phyloP scores from a whole-genome alignment of 2,888 invertebrate species.

The Galerucella calmariensis region DNA sequence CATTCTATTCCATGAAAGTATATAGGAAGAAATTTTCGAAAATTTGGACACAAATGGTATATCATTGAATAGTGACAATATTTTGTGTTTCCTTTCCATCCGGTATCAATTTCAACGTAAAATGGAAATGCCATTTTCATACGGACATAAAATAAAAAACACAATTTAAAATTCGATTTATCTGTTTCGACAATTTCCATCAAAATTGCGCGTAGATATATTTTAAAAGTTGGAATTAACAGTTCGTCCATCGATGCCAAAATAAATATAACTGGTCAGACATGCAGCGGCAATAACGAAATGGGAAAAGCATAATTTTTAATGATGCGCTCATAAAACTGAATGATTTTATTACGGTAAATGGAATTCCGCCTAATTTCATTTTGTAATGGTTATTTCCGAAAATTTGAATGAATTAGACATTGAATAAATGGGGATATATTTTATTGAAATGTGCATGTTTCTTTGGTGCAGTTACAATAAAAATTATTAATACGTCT shows the following conservation, averaged over 20 bases:
- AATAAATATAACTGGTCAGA: conserved; percentile 29
- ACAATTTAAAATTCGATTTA: too few relatives aligned
- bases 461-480: conserved; percentile 37
- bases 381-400: conserved; percentile 34
- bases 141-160: too few relatives aligned
- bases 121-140: too few relatives aligned
- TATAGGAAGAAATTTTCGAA: too few relatives aligned
- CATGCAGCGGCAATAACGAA: conserved; percentile 22
- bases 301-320: conserved; percentile 32
- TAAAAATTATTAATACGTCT: conserved; percentile 40
- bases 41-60: too few relatives aligned
- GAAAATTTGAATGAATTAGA: conserved; percentile 34
- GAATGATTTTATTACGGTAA: conserved; percentile 32
- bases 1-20: too few relatives aligned
- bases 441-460: conserved; percentile 38
- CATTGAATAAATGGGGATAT: conserved; percentile 27
- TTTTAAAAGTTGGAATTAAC: background rate
- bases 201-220: too few relatives aligned
- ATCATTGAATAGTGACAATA: too few relatives aligned
- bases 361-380: conserved; percentile 38
- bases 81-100: too few relatives aligned
- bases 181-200: too few relatives aligned
- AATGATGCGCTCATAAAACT: conserved; percentile 35
- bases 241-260: conserved; percentile 6
- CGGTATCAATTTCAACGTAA: too few relatives aligned